Conservation (phyloP, 1,140 invertebrate genomes). For the Penaeus japonicus region DNA sequence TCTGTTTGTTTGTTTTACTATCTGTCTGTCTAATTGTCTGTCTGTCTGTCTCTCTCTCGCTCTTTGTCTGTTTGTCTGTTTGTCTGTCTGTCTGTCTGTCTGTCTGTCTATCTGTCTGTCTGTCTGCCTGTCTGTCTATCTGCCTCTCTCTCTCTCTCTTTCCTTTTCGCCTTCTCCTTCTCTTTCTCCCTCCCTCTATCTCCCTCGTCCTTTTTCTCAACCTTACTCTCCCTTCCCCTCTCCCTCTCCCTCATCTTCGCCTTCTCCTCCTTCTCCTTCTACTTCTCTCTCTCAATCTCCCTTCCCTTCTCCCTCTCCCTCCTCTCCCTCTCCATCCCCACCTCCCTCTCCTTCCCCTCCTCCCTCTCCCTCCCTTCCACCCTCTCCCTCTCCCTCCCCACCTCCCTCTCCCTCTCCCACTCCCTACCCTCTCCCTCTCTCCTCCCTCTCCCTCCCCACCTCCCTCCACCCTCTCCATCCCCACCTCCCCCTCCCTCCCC, state of each 20-base stretch:
- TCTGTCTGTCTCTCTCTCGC: too few relatives aligned
- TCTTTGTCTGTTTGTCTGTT: too few relatives aligned
- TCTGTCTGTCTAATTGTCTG: too few relatives aligned
- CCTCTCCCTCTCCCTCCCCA: too few relatives aligned
- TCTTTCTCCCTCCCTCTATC: not conserved
- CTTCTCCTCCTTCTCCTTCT: not conserved
- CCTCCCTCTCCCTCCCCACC: too few relatives aligned
- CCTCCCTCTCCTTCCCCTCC: not conserved
- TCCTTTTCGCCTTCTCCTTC: not conserved
- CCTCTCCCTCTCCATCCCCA: not conserved
- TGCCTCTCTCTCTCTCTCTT: not conserved
- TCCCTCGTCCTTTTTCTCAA: not conserved
- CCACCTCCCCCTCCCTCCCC: not conserved
- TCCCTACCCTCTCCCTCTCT: too few relatives aligned
- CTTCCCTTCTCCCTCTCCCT: not conserved
- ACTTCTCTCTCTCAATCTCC: not conserved
- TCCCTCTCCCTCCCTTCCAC: not conserved
- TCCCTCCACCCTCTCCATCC: not conserved
- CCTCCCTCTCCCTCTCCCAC: not conserved
- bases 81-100: too few relatives aligned
- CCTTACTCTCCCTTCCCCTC: not conserved
- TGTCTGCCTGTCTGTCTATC: too few relatives aligned
- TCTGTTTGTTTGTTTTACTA: too few relatives aligned
- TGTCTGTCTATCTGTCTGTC: too few relatives aligned
- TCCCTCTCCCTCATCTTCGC: not conserved